These are phyloP conservation scores for Mylabris phalerata DNA, from an alignment of 1,140 invertebrate species.

Conservation along the genomic window DNA sequence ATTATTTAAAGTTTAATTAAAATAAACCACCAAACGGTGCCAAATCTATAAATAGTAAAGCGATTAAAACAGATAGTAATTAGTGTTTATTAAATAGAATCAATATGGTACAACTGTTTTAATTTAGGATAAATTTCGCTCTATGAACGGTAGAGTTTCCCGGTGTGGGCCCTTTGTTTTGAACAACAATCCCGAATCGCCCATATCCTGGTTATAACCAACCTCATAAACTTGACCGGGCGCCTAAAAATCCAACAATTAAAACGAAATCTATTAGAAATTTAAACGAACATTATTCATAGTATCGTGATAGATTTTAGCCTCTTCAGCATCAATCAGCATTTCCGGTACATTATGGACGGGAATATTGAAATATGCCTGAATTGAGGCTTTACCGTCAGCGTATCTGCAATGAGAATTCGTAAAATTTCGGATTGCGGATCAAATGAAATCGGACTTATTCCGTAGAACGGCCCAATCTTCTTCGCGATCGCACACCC, in stretches of 20 bases:
- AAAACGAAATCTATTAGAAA: conserved; percentile 15
- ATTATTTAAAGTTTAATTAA: no score
- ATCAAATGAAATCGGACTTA: conserved; percentile 31
- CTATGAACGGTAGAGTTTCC: conserved; percentile 33
- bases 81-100: no score
- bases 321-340: conserved; percentile 48
- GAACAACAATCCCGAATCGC: conserved; percentile 46
- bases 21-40: no score
- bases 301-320: conserved; percentile 39
- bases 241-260: conserved; percentile 39
- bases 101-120: no score
- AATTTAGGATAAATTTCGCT: conserved; percentile 24
- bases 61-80: no score
- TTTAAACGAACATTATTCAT: conserved; percentile 43
- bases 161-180: conserved; percentile 37
- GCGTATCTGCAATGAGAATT: conserved; percentile 46
- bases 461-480: conserved; percentile 54
- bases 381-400: conserved; percentile 50
- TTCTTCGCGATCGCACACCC: conserved; percentile 56
- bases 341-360: conserved; percentile 57
- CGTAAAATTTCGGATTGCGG: neutral
- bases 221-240: conserved; percentile 47
- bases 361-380: conserved; percentile 53
- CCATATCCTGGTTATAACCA: conserved; percentile 51
- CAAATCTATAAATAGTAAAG: no score